phyloP scores from a whole-genome alignment of 2,888 invertebrate species.

The Neoitamus cyanurus region DNA sequence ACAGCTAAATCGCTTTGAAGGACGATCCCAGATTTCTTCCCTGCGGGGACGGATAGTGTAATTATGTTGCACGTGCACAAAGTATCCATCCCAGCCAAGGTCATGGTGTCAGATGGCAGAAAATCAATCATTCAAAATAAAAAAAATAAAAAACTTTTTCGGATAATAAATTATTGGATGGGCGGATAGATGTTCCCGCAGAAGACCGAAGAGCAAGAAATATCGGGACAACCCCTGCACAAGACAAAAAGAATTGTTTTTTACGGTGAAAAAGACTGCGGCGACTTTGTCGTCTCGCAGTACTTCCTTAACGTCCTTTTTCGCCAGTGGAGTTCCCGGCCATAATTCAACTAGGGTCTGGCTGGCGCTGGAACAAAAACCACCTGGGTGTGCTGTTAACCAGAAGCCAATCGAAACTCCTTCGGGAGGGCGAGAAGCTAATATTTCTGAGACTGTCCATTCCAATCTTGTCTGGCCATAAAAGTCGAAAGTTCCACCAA shows the following conservation, averaged over 20 bases:
- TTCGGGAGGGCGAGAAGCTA: neutral
- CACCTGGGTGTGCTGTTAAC: neutral
- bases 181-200: neutral
- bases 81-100: neutral
- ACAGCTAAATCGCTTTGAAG: neutral
- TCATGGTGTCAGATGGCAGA: neutral
- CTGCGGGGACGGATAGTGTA: neutral
- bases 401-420: neutral
- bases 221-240: neutral
- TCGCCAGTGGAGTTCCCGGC: neutral
- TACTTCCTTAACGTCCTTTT: neutral
- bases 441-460: conserved; percentile 22
- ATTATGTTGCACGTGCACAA: neutral
- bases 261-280: neutral
- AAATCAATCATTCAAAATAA: neutral
- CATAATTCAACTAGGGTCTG: neutral
- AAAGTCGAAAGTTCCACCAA: neutral
- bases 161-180: neutral
- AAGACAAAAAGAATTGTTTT: neutral
- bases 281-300: neutral
- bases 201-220: neutral
- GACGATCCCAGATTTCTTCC: neutral
- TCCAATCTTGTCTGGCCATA: conserved; percentile 10
- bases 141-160: neutral
- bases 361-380: neutral